Evolutionary conservation across 2,797 vertebrate species (phyloP), one percentile per base, ranked within the genome.

Genomic region (Thripadectes ignobilis): DNA sequence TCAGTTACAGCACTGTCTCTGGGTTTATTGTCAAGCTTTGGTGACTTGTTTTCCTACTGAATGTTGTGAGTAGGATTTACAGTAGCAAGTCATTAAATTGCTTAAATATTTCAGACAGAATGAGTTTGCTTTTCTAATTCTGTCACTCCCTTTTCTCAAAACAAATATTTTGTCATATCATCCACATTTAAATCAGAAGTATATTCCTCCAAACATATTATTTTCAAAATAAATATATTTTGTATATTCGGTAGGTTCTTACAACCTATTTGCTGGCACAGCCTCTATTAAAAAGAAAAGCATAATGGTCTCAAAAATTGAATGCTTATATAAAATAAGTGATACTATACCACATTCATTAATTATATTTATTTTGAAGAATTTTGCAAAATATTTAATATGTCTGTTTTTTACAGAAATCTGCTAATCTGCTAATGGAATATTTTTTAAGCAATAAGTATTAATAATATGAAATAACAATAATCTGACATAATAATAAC

Each of bases 71-170:
- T 58, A 48, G 73, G 61, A 68, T 86, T 96, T 95, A 85, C 74
- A 95, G 41, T 81, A 89, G 94, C 72, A 97, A 91, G 86, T 92
- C 65, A 85, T 32, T 72, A 93, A 96, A 96, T 94, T 59, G 83
- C 89, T 96, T 49, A 55, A 97, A 77, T 91, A 85, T 76, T 95
- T 94, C 65, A 89, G 55, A 30, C 34, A 51, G 52, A 71, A 85
- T 81, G 39, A 88, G 38, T 93, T 97, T 95, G 66, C 88, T 94
- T 95, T 97, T 96, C 81, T 95, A 74, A 68, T 89, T 59, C 83
- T 57, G 73, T 73, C 34, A 43, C 36, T 90, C 32, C 23, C 12
- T 74, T 39, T 92, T 32, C 72, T 88, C 66, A 43, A 93, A 85
- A 46, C 45, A 94, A 94, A 68, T 91, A 73, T 82, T 83, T 79